Base-by-base conservation (phyloP, 2,113 vertebrate genomes). In the Formicarius rufipectus region DNA sequence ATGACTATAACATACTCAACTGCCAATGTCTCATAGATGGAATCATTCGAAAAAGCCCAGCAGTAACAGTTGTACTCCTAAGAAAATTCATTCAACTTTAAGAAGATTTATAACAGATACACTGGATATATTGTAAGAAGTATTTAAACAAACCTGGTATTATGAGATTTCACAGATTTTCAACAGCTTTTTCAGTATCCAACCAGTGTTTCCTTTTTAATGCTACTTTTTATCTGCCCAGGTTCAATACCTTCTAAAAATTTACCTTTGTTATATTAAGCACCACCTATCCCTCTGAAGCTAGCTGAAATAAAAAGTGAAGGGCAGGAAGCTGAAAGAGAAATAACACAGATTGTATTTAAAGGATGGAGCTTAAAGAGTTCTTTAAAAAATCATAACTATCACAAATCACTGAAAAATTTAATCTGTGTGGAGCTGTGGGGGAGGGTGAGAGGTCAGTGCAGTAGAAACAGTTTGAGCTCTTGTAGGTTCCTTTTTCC, bases 401-500 rank as follows among this genome's bases (percentile, higher is more conserved):
- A 66, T 16, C 47, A 92, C 79, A 92, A 96, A 95, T 93, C 74
- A 73, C 44, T 53, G 78, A 73, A 91, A 92, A 85, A 84, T 49
- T 52, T 80, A 84, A 92, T 93, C 79, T 88, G 64, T 71, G 21
- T 77, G 35, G 42, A 95, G 68, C 80, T 59, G 50, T 1, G 0
- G 75, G 56, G 23, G 30, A 84, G 55, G 44, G 50, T 58, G 84
- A 95, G 42, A 95, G 84, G 86, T 93, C 80, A 81, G 72, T 37
- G 73, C 63, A 52, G 59, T 0, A 93, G 72, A 89, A 93, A 84
- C 22, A 83, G 55, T 74, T 53, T 77, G 45, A 83, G 25, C 16
- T 88, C 55, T 67, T 83, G 39, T 39, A 25, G 47, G 59, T 89
- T 56, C 42, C 18, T 53, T 87, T 76, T 44, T 37, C 47, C 59